These are phyloP conservation scores for Drosophila nebulosa DNA, from an alignment of 1,140 invertebrate species.

Conservation along the genomic window DNA sequence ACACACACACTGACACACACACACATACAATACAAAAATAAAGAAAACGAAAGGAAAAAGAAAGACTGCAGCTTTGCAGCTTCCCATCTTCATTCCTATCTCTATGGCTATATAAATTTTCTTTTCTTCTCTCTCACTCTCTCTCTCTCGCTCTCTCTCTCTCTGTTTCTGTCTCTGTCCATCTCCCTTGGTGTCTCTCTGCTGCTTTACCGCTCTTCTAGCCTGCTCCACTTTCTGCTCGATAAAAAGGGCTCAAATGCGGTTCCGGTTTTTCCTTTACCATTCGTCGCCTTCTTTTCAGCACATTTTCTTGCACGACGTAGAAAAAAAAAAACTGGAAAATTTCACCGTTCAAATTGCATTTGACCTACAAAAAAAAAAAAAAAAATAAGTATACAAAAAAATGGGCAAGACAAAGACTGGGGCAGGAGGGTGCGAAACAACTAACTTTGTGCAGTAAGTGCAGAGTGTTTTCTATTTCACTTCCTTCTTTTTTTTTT, in stretches of 20 bases:
- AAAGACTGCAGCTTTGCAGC: slow-evolving; percentile 25
- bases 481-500: neutral
- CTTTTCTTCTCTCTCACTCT: slow-evolving; percentile 1
- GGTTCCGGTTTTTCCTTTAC: slow-evolving; percentile 64
- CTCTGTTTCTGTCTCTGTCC: slow-evolving; percentile 3
- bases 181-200: slow-evolving; percentile 30
- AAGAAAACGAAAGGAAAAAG: neutral
- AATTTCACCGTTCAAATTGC: slow-evolving; percentile 57
- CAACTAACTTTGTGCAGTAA: slow-evolving; percentile 30
- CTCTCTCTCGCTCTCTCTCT: slow-evolving; percentile 31
- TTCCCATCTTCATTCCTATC: slow-evolving; percentile 49
- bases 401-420: slow-evolving; percentile 13
- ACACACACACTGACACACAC: neutral
- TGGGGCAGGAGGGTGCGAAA: too few species aligned
- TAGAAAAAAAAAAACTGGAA: slow-evolving; percentile 20
- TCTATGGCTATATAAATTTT: slow-evolving; percentile 55
- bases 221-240: slow-evolving; percentile 55
- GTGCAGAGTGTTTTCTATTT: slow-evolving; percentile 62
- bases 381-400: neutral
- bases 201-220: slow-evolving; percentile 33
- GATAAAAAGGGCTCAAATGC: slow-evolving; percentile 77
- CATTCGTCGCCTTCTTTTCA: slow-evolving; percentile 50
- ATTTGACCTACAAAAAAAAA: slow-evolving; percentile 40
- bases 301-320: slow-evolving; percentile 39
- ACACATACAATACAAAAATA: neutral